Conservation (phyloP, 2,888 invertebrate genomes). For the Ischnura elegans region DNA sequence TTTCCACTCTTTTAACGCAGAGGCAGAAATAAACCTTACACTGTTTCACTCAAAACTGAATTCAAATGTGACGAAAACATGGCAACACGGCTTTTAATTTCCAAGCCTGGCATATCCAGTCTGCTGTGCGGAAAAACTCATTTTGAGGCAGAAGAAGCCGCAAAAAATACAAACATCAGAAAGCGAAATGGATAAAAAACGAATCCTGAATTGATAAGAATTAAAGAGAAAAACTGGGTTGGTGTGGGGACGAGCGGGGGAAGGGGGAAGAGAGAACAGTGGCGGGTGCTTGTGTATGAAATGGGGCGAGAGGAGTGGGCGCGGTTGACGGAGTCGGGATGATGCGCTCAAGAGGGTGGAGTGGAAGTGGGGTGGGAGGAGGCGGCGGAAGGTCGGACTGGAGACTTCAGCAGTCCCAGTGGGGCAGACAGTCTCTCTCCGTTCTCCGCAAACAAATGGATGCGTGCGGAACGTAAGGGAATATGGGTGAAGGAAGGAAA, state of each 20-base stretch:
- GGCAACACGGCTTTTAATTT: too few relatives aligned
- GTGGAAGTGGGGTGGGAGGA: background rate
- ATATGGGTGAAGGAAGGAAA: background rate
- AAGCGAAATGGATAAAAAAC: too few relatives aligned
- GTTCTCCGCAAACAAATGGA: background rate
- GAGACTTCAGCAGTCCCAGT: background rate
- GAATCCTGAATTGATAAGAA: too few relatives aligned
- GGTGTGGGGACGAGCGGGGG: background rate
- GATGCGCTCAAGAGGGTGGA: background rate
- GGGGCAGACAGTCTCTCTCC: conserved; percentile 8
- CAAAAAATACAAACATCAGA: too few relatives aligned
- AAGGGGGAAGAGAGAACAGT: background rate
- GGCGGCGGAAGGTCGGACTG: background rate
- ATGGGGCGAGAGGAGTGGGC: background rate
- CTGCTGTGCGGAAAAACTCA: too few relatives aligned
- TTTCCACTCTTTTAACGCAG: too few relatives aligned
- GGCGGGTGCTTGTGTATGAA: background rate
- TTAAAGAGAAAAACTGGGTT: too few relatives aligned
- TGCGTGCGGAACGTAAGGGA: background rate
- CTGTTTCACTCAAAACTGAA: too few relatives aligned
- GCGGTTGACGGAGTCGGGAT: background rate
- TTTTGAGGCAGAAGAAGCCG: too few relatives aligned
- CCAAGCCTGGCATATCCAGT: too few relatives aligned
- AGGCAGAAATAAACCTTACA: too few relatives aligned
- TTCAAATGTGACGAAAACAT: too few relatives aligned